Evolutionary conservation across 1,140 invertebrate genomes (phyloP).

Genomic region (Aphaenogaster ashmeadi): DNA sequence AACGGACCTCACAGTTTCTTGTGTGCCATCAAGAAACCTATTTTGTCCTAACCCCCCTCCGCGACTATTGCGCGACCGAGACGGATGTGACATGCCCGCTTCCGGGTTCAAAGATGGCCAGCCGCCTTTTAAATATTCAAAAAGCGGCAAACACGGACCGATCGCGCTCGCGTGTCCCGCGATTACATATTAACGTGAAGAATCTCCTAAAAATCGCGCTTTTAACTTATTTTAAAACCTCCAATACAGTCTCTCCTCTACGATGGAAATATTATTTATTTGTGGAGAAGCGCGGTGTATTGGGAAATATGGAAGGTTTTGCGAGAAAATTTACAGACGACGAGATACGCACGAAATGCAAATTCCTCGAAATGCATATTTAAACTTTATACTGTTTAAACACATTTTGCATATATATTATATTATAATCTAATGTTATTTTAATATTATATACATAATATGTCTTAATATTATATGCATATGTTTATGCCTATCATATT

Average conservation of each 20-base stretch:
- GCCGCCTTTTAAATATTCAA: conserved; percentile 77
- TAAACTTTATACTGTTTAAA: not conserved
- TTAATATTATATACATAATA: conserved; percentile 3
- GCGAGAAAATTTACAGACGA: not conserved
- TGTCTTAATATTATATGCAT: too few species aligned
- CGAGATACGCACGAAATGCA: not conserved
- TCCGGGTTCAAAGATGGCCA: conserved; percentile 81
- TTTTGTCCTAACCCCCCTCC: conserved; percentile 84
- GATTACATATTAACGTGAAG: not conserved
- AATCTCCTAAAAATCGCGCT: not conserved
- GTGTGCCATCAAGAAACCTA: conserved; percentile 85
- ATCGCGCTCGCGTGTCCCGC: not conserved
- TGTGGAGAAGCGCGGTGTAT: not conserved
- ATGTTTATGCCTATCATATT: too few species aligned
- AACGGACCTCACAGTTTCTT: conserved; percentile 79
- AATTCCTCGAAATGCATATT: not conserved
- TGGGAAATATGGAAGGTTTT: not conserved
- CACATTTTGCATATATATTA: not conserved
- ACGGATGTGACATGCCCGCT: conserved; percentile 82
- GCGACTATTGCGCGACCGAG: conserved; percentile 78
- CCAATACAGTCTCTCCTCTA: too few species aligned
- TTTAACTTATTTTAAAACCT: not conserved
- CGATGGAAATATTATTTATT: not conserved
- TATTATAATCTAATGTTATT: conserved; percentile 24
- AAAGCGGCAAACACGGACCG: not conserved